Conservation (phyloP, 2,888 invertebrate genomes). For the Xanthia icteritia region DNA sequence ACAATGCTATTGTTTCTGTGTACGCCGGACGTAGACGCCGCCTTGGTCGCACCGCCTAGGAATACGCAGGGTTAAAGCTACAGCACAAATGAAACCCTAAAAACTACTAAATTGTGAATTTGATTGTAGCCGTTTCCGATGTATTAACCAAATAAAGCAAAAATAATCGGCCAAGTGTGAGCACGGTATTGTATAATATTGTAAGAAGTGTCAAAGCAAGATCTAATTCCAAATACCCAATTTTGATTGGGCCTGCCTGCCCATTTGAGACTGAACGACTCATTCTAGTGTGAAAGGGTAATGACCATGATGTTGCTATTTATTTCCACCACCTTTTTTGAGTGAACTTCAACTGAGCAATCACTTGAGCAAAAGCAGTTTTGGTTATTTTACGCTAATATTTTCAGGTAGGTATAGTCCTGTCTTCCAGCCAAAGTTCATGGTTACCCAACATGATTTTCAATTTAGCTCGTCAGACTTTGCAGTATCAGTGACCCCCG, state of each 20-base stretch:
- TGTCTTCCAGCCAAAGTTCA: slow-evolving; percentile 1
- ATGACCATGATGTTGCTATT: slow-evolving; percentile 30
- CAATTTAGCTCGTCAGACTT: slow-evolving; percentile 54
- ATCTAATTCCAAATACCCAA: slow-evolving; percentile 19
- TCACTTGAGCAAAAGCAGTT: slow-evolving; percentile 18
- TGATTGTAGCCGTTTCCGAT: slow-evolving; percentile 20
- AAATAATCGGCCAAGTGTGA: slow-evolving; percentile 3
- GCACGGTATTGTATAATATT: background rate
- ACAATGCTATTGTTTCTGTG: slow-evolving; percentile 72
- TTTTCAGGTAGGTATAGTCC: background rate
- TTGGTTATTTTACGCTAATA: background rate
- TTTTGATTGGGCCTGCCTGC: slow-evolving; percentile 20
- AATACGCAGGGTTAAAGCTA: slow-evolving; percentile 19
- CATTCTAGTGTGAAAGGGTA: slow-evolving; percentile 29
- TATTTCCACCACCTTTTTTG: slow-evolving; percentile 21
- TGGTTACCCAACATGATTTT: slow-evolving; percentile 52
- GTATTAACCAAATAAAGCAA: slow-evolving; percentile 6
- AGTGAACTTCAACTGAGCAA: slow-evolving; percentile 11
- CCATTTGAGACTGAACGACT: slow-evolving; percentile 15
- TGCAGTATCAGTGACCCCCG: slow-evolving; percentile 50
- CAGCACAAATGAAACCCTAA: slow-evolving; percentile 43
- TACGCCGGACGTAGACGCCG: slow-evolving; percentile 65
- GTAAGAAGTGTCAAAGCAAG: slow-evolving; percentile 7
- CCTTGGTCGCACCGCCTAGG: slow-evolving; percentile 26
- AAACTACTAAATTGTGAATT: slow-evolving; percentile 26